Conservation (phyloP, 35 echinoderm and acorn worm species). For the Patiria miniata region DNA sequence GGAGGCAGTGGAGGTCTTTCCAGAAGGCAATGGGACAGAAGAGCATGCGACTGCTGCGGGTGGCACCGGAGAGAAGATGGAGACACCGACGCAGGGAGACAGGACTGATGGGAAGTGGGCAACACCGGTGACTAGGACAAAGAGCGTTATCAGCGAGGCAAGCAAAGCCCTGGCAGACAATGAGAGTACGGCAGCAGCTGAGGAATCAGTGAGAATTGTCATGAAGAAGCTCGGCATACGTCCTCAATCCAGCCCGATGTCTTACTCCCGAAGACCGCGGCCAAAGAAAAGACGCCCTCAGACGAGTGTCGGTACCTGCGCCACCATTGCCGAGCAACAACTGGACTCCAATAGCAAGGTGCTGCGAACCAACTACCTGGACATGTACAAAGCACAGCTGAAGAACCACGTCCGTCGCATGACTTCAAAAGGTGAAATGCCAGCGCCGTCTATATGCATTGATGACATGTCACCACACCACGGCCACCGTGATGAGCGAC, state of each 20-base stretch:
- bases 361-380: conserved; percentile 22
- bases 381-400: conserved; percentile 70
- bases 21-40: neutral
- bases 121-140: conserved; percentile 1
- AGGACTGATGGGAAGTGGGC: neutral
- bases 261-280: neutral
- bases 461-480: neutral
- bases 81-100: neutral
- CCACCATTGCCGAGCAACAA: conserved; percentile 16
- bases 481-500: neutral
- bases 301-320: conserved; percentile 27
- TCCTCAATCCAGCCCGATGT: conserved; percentile 45
- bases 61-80: neutral
- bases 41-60: neutral
- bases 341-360: conserved; percentile 62
- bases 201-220: conserved; percentile 5
- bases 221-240: neutral
- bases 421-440: conserved; percentile 23
- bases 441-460: conserved; percentile 11
- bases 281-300: conserved; percentile 37
- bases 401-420: conserved; percentile 65
- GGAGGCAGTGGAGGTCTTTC: conserved; percentile 4
- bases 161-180: neutral
- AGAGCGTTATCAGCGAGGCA: neutral
- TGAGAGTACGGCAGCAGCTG: neutral